These are phyloP conservation scores for Osmerus mordax DNA, from an alignment of 2,113 vertebrate species.

Conservation along the genomic window DNA sequence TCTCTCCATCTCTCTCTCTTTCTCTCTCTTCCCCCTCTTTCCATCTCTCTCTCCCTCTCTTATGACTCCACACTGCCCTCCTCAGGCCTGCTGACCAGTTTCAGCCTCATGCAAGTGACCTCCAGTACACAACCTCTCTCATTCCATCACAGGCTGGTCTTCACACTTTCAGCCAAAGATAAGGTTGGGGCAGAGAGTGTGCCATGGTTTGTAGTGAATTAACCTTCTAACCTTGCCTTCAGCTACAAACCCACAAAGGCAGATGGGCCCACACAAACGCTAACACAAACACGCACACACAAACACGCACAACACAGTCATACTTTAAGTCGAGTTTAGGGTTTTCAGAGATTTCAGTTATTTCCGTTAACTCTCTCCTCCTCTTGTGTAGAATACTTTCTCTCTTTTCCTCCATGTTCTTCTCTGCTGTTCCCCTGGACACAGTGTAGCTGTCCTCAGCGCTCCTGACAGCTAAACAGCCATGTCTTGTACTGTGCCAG, in stretches of 20 bases:
- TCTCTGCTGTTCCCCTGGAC: conserved; percentile 10
- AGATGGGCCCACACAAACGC: background rate
- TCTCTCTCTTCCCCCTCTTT: conserved; percentile 15
- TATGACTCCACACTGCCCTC: conserved; percentile 65
- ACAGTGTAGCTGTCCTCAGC: conserved; percentile 10
- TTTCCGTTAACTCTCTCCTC: conserved; percentile 3
- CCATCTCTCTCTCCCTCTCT: conserved; percentile 27
- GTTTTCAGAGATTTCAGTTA: too few relatives aligned
- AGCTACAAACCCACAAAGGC: too few relatives aligned
- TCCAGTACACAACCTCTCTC: background rate
- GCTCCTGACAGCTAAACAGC: conserved; percentile 58
- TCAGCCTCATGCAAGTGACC: background rate
- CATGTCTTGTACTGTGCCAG: conserved; percentile 60
- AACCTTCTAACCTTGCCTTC: too few relatives aligned
- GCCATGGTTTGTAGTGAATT: too few relatives aligned
- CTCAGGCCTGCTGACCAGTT: conserved; percentile 44
- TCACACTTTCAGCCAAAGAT: background rate
- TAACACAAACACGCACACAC: background rate
- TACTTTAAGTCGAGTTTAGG: background rate
- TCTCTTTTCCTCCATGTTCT: background rate
- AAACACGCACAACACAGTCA: background rate
- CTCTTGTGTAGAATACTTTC: background rate
- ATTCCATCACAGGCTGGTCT: background rate
- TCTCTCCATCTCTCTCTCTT: background rate
- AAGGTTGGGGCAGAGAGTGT: background rate